Evolutionary conservation across 2,113 vertebrate genomes (phyloP).

Genomic region (Ophthalmolycus amberensis): DNA sequence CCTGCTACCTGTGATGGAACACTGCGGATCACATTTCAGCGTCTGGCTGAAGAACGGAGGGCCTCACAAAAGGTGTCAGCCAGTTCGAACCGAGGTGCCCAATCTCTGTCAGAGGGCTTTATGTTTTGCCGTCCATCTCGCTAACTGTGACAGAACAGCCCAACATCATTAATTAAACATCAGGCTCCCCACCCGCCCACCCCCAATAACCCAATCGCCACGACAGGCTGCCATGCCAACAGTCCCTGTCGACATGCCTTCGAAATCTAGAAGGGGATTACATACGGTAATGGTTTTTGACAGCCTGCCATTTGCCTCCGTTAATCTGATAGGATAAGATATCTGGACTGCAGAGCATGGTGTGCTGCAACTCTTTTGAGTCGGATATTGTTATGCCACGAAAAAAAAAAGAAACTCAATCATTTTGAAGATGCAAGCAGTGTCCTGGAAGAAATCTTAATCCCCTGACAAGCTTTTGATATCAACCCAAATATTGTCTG

Average conservation of each 20-base stretch:
- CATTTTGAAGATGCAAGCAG: slow-evolving; percentile 65
- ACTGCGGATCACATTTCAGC: slow-evolving; percentile 80
- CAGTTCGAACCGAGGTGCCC: slow-evolving; percentile 84
- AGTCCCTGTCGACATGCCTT: slow-evolving; percentile 72
- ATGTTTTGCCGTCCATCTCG: slow-evolving; percentile 91
- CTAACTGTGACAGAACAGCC: slow-evolving; percentile 92
- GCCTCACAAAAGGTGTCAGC: slow-evolving; percentile 82
- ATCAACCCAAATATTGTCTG: slow-evolving; percentile 66
- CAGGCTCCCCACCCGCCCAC: slow-evolving; percentile 42
- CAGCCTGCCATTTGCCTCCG: slow-evolving; percentile 75
- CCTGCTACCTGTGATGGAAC: slow-evolving; percentile 39
- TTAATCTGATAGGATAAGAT: slow-evolving; percentile 81
- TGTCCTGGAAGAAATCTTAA: slow-evolving; percentile 75
- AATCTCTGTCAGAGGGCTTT: slow-evolving; percentile 86
- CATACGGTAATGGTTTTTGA: slow-evolving; percentile 78
- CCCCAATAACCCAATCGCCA: slow-evolving; percentile 63
- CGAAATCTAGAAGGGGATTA: slow-evolving; percentile 78
- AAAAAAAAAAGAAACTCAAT: slow-evolving; percentile 43
- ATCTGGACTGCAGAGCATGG: slow-evolving; percentile 73
- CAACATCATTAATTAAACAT: slow-evolving; percentile 97
- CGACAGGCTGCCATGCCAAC: slow-evolving; percentile 70
- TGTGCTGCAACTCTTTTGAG: slow-evolving; percentile 59
- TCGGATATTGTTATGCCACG: slow-evolving; percentile 68
- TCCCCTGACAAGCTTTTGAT: slow-evolving; percentile 74
- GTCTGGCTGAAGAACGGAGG: slow-evolving; percentile 59